phyloP scores from a whole-genome alignment of 2,797 vertebrate species.

The Rhinatrema bivittatum region DNA sequence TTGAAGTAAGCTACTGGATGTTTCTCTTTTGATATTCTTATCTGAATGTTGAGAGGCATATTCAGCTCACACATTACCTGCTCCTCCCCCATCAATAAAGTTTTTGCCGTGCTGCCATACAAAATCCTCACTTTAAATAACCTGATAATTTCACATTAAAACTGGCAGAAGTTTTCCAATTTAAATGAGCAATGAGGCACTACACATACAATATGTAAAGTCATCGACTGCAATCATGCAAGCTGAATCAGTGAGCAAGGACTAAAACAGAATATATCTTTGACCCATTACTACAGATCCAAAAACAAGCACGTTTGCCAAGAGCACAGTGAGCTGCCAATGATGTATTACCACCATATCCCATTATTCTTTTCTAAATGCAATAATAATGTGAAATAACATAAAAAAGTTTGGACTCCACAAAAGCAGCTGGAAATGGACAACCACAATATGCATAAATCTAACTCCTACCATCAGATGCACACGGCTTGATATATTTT shows the following conservation, averaged over 20 bases:
- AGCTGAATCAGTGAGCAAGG: constrained; percentile 15
- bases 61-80: no score
- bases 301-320: constrained; percentile 46
- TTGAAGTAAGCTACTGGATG: no score
- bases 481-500: constrained; percentile 46
- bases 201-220: not conserved
- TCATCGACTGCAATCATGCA: constrained; percentile 2
- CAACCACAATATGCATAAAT: constrained; percentile 50
- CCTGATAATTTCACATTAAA: no score
- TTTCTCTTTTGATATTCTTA: no score
- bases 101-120: no score
- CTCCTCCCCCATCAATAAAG: no score
- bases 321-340: constrained; percentile 21
- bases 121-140: no score
- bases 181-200: not conserved
- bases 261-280: constrained; percentile 8
- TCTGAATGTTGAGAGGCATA: no score
- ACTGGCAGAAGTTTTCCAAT: no score
- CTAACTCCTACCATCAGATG: constrained; percentile 39
- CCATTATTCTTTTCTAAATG: constrained; percentile 49
- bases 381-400: constrained; percentile 54
- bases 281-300: constrained; percentile 31
- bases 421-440: constrained; percentile 54
- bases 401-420: constrained; percentile 56
- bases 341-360: constrained; percentile 44